A percentile compares a stretch with the other conserved stretches of the same genome.
Evolutionary conservation across 2,113 vertebrate species (phyloP).

Genomic region (Typhlomys cinereus): DNA sequence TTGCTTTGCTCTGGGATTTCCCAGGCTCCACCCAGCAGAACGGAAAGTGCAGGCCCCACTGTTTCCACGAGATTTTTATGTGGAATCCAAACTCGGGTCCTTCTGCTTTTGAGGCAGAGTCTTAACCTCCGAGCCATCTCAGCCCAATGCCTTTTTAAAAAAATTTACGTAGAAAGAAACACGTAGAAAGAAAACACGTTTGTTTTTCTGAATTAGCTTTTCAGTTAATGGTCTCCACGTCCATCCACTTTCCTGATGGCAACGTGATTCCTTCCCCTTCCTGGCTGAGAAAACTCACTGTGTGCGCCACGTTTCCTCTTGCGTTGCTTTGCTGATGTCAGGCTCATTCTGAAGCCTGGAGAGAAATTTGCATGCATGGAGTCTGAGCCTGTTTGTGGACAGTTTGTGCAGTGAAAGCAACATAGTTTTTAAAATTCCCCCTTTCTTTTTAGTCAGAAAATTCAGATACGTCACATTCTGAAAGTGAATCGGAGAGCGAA

Average conservation of each 20-base stretch:
- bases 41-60: too few species aligned
- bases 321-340: too few species aligned
- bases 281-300: background rate
- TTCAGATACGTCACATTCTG: slow-evolving; percentile 85
- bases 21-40: too few species aligned
- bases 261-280: background rate
- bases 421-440: background rate
- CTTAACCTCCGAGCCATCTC: background rate
- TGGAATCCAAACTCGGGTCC: too few species aligned
- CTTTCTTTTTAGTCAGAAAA: slow-evolving; percentile 84
- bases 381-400: background rate
- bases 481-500: slow-evolving; percentile 88
- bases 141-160: background rate
- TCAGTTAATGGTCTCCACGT: background rate
- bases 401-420: background rate
- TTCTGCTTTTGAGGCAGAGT: too few species aligned
- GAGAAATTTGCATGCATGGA: background rate
- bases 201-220: background rate
- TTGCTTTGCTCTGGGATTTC: too few species aligned
- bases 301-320: too few species aligned
- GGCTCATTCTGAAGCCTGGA: too few species aligned
- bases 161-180: background rate
- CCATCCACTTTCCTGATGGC: background rate
- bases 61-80: too few species aligned
- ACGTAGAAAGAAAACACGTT: background rate